These are phyloP conservation scores for Caenorhabditis remanei DNA, from an alignment of 1,140 invertebrate species.

Conservation along the genomic window DNA sequence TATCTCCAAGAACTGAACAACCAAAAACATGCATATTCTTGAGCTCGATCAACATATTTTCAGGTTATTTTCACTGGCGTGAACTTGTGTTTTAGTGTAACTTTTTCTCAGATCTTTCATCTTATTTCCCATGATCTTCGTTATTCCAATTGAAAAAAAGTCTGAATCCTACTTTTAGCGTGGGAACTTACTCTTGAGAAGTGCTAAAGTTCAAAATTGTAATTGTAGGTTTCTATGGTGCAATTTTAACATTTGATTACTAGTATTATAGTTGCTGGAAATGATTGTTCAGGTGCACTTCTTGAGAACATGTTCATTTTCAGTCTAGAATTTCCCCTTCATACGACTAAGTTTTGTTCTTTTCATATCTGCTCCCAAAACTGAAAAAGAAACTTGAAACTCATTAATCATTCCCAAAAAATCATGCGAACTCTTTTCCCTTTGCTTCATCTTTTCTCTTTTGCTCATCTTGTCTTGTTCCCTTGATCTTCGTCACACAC, in stretches of 20 bases:
- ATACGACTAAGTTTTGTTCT: too few relatives aligned
- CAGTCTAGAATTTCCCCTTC: too few relatives aligned
- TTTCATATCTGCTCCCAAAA: too few relatives aligned
- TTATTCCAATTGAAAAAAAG: not conserved
- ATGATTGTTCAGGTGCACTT: too few relatives aligned
- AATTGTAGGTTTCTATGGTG: too few relatives aligned
- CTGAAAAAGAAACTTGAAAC: constrained; percentile 1
- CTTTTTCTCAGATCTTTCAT: not conserved
- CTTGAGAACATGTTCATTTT: too few relatives aligned
- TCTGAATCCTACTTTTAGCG: too few relatives aligned
- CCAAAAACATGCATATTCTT: constrained; percentile 6
- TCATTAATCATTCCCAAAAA: constrained; percentile 25
- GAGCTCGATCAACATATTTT: not conserved
- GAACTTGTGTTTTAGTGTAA: not conserved
- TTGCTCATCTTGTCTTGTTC: not conserved
- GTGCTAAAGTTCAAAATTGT: too few relatives aligned
- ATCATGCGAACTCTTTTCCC: not conserved
- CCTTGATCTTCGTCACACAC: not conserved
- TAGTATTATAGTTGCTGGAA: too few relatives aligned
- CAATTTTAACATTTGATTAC: too few relatives aligned
- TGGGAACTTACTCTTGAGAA: too few relatives aligned
- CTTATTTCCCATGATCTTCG: not conserved
- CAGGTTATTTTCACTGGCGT: not conserved
- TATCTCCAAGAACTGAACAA: not conserved
- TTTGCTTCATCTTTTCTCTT: not conserved